Conservation (phyloP, 2,888 invertebrate genomes). For the Hydropsyche betteni region DNA sequence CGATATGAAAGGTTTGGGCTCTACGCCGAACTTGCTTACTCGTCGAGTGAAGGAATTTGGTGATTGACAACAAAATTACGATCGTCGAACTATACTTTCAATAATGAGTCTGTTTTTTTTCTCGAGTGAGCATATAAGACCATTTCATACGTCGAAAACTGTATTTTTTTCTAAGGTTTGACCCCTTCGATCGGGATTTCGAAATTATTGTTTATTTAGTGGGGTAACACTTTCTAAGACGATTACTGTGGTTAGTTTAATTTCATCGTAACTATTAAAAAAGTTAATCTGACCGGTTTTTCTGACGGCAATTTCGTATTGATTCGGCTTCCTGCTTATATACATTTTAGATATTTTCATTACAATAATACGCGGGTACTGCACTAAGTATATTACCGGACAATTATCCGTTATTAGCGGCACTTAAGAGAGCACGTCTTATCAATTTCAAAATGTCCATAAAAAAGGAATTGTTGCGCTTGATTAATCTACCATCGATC, state of each 20-base stretch:
- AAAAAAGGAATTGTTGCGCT: neutral
- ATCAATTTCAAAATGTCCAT: neutral
- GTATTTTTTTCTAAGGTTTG: constrained; percentile 13
- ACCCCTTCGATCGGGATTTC: constrained; percentile 28
- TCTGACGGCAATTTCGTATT: constrained; percentile 11
- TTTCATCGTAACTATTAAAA: constrained; percentile 35
- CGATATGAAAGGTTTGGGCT: neutral
- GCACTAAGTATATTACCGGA: constrained; percentile 10
- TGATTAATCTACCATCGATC: constrained; percentile 16
- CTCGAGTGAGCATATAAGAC: constrained; percentile 14
- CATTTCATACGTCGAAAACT: constrained; percentile 21
- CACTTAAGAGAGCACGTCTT: constrained; percentile 16
- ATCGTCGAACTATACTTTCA: constrained; percentile 45
- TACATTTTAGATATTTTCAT: constrained; percentile 27
- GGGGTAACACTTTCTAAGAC: constrained; percentile 30
- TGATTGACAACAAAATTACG: constrained; percentile 46
- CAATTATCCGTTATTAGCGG: constrained; percentile 28
- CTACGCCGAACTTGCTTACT: neutral
- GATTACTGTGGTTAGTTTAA: constrained; percentile 42
- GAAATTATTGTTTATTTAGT: constrained; percentile 38
- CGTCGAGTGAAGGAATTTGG: constrained; percentile 31
- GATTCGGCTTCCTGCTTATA: neutral
- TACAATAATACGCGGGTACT: constrained; percentile 18
- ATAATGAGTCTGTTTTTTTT: constrained; percentile 44
- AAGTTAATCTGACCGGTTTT: constrained; percentile 34